phyloP scores from a whole-genome alignment of 2,888 invertebrate species.

The Ichneumon xanthorius region DNA sequence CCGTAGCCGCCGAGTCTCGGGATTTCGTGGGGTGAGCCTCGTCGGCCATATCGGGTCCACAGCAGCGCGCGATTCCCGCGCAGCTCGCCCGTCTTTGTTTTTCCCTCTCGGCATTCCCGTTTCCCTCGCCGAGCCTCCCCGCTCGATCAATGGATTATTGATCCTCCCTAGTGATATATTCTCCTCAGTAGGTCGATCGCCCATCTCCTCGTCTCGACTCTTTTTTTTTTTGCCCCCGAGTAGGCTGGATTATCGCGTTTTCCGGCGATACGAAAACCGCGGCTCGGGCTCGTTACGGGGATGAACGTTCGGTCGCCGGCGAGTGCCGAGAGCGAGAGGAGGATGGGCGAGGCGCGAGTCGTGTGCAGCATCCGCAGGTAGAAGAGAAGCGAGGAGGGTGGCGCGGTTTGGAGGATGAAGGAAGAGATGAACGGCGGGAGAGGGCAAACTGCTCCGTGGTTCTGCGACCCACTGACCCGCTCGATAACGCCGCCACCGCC shows the following conservation, averaged over 20 bases:
- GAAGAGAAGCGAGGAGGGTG: constrained; percentile 64
- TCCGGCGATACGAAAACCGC: background rate
- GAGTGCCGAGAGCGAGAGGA: constrained; percentile 6
- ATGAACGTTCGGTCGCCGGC: background rate
- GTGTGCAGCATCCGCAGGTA: constrained; percentile 18
- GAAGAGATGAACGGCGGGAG: constrained; percentile 66
- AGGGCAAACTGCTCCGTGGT: constrained; percentile 85
- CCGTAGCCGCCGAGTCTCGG: constrained; percentile 44
- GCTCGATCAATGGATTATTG: constrained; percentile 59
- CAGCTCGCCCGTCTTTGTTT: constrained; percentile 39
- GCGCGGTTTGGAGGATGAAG: constrained; percentile 85
- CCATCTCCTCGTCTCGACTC: background rate
- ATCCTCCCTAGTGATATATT: constrained; percentile 12
- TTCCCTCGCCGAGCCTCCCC: constrained; percentile 19
- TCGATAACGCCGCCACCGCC: constrained; percentile 83
- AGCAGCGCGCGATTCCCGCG: constrained; percentile 42
- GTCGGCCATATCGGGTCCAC: constrained; percentile 62
- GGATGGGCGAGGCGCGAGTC: constrained; percentile 54
- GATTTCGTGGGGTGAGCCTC: constrained; percentile 34
- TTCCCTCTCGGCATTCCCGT: constrained; percentile 37
- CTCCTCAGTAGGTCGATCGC: constrained; percentile 46
- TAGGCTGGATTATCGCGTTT: constrained; percentile 13
- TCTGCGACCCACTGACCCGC: constrained; percentile 89
- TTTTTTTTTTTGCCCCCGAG: background rate
- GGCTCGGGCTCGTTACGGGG: background rate